These are phyloP conservation scores for Hoplostethus atlanticus DNA, from an alignment of 2,797 vertebrate genomes.

Conservation along the genomic window DNA sequence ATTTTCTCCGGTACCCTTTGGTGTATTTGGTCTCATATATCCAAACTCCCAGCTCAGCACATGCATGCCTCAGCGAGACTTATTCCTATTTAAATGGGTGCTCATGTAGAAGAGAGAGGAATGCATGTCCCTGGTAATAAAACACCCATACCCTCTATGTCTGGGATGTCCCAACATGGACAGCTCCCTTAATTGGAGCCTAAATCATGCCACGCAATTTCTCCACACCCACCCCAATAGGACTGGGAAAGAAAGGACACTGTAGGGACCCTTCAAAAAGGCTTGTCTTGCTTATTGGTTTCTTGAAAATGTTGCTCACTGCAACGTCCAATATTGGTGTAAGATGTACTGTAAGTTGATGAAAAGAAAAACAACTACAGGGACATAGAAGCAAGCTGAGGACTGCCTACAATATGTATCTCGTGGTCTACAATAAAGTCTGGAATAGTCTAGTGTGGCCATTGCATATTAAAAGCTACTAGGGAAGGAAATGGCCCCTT, in stretches of 20 bases:
- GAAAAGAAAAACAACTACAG: slow-evolving; percentile 5
- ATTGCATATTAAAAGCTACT: slow-evolving; percentile 41
- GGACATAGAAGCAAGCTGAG: slow-evolving; percentile 21
- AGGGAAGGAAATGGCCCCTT: slow-evolving; percentile 29
- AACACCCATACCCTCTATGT: slow-evolving; percentile 45
- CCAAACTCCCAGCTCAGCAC: slow-evolving; percentile 15
- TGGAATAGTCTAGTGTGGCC: slow-evolving; percentile 41
- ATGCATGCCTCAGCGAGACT: slow-evolving; percentile 13
- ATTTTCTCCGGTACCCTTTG: not conserved
- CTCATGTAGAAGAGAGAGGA: slow-evolving; percentile 45
- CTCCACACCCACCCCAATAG: not conserved
- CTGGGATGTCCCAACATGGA: slow-evolving; percentile 49
- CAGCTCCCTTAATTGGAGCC: slow-evolving; percentile 43
- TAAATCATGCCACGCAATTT: slow-evolving; percentile 45
- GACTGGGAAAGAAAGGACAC: not conserved
- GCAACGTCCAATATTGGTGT: slow-evolving; percentile 12
- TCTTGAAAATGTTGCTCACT: slow-evolving; percentile 3
- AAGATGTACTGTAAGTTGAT: not conserved
- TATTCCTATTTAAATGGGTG: slow-evolving; percentile 18
- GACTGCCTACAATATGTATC: slow-evolving; percentile 50
- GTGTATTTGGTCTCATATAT: not conserved
- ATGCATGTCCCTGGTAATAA: slow-evolving; percentile 58
- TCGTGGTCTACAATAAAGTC: slow-evolving; percentile 19
- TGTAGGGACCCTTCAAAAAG: slow-evolving; percentile 27
- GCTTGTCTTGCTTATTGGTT: slow-evolving; percentile 3